Evolutionary conservation across 2,888 invertebrate species (phyloP), one percentile per base, ranked within the genome.

Genomic region (Poecilus cupreus): DNA sequence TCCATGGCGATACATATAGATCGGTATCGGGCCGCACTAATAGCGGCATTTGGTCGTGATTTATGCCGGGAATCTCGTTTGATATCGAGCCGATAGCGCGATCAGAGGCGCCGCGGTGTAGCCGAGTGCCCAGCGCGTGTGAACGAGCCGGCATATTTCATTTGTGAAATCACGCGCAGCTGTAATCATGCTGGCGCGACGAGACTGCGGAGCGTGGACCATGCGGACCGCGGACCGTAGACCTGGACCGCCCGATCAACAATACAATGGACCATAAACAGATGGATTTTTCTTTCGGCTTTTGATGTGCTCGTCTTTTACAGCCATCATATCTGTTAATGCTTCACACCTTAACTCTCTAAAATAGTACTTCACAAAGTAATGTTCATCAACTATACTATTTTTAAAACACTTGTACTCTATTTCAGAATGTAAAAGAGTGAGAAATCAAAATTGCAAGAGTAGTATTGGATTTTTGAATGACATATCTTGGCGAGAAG

Each of bases 71-170:
- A 85, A 85, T 85, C 84, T 83, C 84, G 85, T 85, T 84, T 85
- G 86, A 86, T 86, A 85, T 85, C 83, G 83, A 83, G 72, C 84
- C 77, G 86, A 86, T 86, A 86, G 85, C 82, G 83, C 84, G 86
- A 86, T 86, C 86, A 86, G 84, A 86, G 84, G 85, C 85, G 85
- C 86, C 86, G 85, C 84, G 78, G 81, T 72, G 76, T 24, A 16
- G n/a, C 64, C 4, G 32, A 32, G 32, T 32, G 32, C 32, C 72
- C 13, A 57, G 60, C 78, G 85, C 85, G 86, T 86, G 86, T 86
- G 86, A 86, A 86, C 86, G 32, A 39, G 64, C 64, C 54, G 74
- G 72, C 39, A 80, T 80, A 80, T 74, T 80, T 80, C 80, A 80
- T 80, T 80, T 80, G 80, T 79, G 74, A 80, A 80, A 80, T 80